Evolutionary conservation across 2,797 vertebrate genomes (phyloP).

Genomic region (Scomberomorus guttatus): DNA sequence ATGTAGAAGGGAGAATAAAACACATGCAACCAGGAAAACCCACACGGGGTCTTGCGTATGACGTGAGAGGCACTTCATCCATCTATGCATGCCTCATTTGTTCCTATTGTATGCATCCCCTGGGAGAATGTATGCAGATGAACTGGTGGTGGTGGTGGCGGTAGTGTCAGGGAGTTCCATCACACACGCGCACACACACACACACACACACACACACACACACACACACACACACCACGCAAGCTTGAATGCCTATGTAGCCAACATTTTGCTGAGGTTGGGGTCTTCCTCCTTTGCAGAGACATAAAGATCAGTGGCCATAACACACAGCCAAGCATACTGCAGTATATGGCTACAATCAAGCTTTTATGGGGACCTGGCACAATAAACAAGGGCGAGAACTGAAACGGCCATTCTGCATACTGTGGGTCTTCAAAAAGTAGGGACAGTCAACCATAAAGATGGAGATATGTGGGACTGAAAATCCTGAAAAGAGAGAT

Average conservation of each 20-base stretch:
- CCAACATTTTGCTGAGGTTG: conserved; percentile 73
- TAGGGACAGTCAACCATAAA: conserved; percentile 58
- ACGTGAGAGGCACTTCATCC: conserved; percentile 65
- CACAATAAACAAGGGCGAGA: conserved; percentile 67
- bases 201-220: conserved; percentile 10
- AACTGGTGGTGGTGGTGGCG: conserved; percentile 46
- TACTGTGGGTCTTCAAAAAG: conserved; percentile 62
- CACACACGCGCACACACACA: conserved; percentile 21
- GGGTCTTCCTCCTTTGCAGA: conserved; percentile 68
- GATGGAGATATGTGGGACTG: conserved; percentile 49
- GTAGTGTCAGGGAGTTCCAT: conserved; percentile 34
- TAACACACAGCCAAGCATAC: conserved; percentile 79
- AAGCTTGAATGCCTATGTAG: conserved; percentile 53
- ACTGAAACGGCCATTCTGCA: conserved; percentile 68
- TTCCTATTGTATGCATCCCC: conserved; percentile 71
- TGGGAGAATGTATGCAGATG: conserved; percentile 71
- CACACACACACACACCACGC: conserved; percentile 10
- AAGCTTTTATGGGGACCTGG: conserved; percentile 76
- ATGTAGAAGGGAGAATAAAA: conserved; percentile 64
- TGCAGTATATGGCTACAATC: conserved; percentile 77
- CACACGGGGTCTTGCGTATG: conserved; percentile 49
- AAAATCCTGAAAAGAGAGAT: conserved; percentile 29
- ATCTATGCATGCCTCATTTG: conserved; percentile 79
- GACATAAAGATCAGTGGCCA: conserved; percentile 77
- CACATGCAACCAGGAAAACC: conserved; percentile 63